Base-by-base conservation (phyloP, 2,797 vertebrate genomes). In the Tenualosa ilisha region DNA sequence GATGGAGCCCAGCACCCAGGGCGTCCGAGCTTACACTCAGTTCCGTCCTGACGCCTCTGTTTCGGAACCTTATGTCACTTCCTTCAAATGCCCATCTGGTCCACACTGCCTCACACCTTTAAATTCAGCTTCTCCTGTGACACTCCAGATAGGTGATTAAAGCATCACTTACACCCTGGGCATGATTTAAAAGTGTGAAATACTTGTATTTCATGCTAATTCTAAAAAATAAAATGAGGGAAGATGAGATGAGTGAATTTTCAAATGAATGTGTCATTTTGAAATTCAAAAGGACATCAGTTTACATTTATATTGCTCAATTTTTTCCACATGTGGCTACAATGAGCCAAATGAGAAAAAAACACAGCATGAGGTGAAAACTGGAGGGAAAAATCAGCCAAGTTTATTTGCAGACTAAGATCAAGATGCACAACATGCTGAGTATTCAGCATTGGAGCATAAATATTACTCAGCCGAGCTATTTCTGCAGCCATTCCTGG, bases 1-100 rank as follows among this genome's bases (percentile, higher is more conserved):
- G 65, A 72, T 72, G 65, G 26, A 72, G 37, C 65, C 31, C 31
- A 40, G 65, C 12, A 72, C 65, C 31, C 1, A 15, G 4, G 51
- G 85, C 4, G 82, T 53, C 24, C 12, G 49, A 86, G 65, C 82
- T 83, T 87, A 86, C 20, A 75, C 82, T 9, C 22, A 9, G 43
- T 56, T 20, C 17, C 24, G 31, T 63, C 17, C 24, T 9, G 3
- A 20, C 85, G 68, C 82, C 53, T 61, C 24, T 63, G 82, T 79
- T 46, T 82, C 53, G n/a, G 24, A 81, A 24, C 53, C 50, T 72
- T 5, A 26, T 40, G 65, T 72, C 31, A 72, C 65, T 72, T 72
- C 65, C 65, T 72, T 72, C 12, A 72, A 72, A 72, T 37, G 65
- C 65, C 31, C 65, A 65, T 72, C 65, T 37, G 65, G 31, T 72